phyloP scores from a whole-genome alignment of 1,140 invertebrate species.

The Magallana ariakensis region DNA sequence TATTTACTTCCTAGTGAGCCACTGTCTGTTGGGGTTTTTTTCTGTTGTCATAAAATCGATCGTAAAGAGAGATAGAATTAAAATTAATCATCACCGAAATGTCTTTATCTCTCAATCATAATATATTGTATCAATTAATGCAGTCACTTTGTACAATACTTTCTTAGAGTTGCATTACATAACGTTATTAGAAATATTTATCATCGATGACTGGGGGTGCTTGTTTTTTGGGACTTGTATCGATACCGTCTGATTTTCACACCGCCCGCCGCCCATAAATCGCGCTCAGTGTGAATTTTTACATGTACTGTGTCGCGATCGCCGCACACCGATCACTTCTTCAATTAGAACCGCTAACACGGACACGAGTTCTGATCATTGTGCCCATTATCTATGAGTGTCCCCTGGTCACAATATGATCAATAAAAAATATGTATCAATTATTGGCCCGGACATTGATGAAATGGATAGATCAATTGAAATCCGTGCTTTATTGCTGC shows the following conservation, averaged over 20 bases:
- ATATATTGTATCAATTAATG: slow-evolving; percentile 24
- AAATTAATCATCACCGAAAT: not conserved
- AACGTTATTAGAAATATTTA: slow-evolving; percentile 38
- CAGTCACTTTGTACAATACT: slow-evolving; percentile 8
- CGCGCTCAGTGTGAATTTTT: slow-evolving; percentile 22
- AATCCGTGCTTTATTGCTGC: slow-evolving; percentile 4
- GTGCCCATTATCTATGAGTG: slow-evolving; percentile 34
- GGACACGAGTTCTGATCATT: slow-evolving; percentile 20
- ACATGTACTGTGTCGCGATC: slow-evolving; percentile 40
- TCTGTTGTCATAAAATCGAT: too few species aligned
- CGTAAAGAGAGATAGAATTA: not conserved
- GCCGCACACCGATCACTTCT: not conserved
- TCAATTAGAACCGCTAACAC: slow-evolving; percentile 34
- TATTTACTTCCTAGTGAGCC: not conserved
- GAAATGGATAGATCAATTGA: slow-evolving; percentile 39
- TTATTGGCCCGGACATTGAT: slow-evolving; percentile 47
- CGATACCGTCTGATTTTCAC: slow-evolving; percentile 40
- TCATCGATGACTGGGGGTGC: slow-evolving; percentile 26
- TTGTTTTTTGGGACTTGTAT: not conserved
- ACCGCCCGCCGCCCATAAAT: slow-evolving; percentile 2
- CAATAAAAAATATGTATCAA: slow-evolving; percentile 45
- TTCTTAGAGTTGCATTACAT: slow-evolving; percentile 3
- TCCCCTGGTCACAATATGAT: slow-evolving; percentile 34
- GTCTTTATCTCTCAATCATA: not conserved
- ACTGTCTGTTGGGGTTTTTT: too few species aligned